These are phyloP conservation scores for Parotocinclus haroldoi DNA, from an alignment of 2,797 vertebrate species.

Conservation along the genomic window DNA sequence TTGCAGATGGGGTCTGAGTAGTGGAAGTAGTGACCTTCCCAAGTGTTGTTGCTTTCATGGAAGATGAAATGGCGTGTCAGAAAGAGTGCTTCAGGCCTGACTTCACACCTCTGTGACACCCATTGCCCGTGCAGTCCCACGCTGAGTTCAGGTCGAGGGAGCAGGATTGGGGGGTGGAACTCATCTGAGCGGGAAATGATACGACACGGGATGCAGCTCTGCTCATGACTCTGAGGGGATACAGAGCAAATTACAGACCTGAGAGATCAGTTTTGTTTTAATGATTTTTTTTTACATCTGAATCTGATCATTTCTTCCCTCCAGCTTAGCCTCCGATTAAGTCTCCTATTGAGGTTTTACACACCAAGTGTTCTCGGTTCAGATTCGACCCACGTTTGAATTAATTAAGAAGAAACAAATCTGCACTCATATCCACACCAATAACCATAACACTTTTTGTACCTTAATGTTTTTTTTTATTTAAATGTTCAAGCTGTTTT, in stretches of 20 bases:
- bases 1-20: slow-evolving; percentile 94
- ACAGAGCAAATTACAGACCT: neutral
- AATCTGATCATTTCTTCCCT: no score
- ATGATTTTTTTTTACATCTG: no score
- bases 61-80: slow-evolving; percentile 96
- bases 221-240: slow-evolving; percentile 82
- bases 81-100: slow-evolving; percentile 93
- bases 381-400: no score
- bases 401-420: no score
- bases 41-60: slow-evolving; percentile 92
- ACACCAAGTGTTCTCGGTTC: no score
- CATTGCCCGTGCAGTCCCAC: slow-evolving; percentile 90
- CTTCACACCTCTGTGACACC: slow-evolving; percentile 95
- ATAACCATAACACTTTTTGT: no score
- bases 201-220: slow-evolving; percentile 80
- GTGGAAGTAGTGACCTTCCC: slow-evolving; percentile 97
- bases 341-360: no score
- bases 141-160: slow-evolving; percentile 81
- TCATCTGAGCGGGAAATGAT: slow-evolving; percentile 88
- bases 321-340: no score
- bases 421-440: no score
- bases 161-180: slow-evolving; percentile 85
- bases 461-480: no score
- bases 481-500: no score
- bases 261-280: neutral